phyloP scores from a whole-genome alignment of 2,888 invertebrate species.

The Sympetrum striolatum region DNA sequence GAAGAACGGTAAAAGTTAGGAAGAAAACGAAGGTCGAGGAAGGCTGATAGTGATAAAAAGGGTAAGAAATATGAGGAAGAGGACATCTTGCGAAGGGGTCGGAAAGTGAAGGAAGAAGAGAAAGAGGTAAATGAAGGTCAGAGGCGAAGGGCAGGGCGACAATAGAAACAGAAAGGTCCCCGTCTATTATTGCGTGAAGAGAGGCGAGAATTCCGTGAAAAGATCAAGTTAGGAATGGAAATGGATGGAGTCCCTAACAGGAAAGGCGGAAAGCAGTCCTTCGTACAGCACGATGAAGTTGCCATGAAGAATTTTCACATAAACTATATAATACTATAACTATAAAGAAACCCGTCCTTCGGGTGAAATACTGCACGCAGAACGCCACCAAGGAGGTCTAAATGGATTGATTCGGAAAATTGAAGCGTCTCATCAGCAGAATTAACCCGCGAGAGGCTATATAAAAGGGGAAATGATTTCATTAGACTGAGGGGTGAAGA shows the following conservation, averaged over 20 bases:
- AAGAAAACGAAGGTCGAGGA: not conserved
- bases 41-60: not conserved
- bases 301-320: too few species aligned
- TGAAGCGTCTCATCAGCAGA: too few species aligned
- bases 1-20: not conserved
- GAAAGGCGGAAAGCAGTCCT: too few species aligned
- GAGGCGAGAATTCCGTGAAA: not conserved
- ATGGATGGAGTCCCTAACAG: not conserved
- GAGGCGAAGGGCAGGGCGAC: not conserved
- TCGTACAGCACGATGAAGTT: too few species aligned
- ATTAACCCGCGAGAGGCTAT: too few species aligned
- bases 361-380: too few species aligned
- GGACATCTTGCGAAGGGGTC: not conserved
- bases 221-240: not conserved
- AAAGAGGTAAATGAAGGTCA: not conserved
- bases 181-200: not conserved
- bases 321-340: too few species aligned
- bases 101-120: not conserved
- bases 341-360: too few species aligned
- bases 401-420: too few species aligned
- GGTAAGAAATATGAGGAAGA: not conserved
- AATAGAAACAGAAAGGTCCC: not conserved
- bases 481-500: too few species aligned
- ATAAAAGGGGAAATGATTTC: too few species aligned
- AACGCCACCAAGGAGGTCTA: too few species aligned